Conservation (phyloP, 2,888 invertebrate species). For the Ramazzottius varieornatus region DNA sequence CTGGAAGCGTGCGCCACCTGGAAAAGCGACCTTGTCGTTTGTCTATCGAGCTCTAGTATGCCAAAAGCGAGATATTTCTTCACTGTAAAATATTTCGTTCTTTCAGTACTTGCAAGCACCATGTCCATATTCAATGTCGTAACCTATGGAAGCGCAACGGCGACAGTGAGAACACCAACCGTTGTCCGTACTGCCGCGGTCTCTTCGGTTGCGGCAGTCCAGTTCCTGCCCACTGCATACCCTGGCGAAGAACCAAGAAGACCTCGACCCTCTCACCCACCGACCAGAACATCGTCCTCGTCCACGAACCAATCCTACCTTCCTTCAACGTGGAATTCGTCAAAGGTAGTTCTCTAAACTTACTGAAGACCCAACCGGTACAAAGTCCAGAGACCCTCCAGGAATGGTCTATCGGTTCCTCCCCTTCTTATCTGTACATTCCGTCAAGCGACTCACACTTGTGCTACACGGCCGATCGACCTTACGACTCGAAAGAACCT, state of each 20-base stretch:
- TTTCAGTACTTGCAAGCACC: background rate
- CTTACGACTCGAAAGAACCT: too few relatives aligned
- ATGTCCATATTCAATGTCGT: background rate
- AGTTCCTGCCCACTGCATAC: background rate
- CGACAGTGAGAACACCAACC: background rate
- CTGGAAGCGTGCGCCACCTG: too few relatives aligned
- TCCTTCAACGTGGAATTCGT: background rate
- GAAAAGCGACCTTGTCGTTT: too few relatives aligned
- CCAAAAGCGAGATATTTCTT: background rate
- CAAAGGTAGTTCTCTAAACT: background rate
- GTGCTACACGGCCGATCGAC: too few relatives aligned
- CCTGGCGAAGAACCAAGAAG: background rate
- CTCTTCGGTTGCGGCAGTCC: background rate
- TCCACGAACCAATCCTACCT: background rate
- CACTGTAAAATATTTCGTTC: background rate
- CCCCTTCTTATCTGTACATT: background rate
- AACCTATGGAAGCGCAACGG: constrained; percentile 3
- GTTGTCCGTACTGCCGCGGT: background rate
- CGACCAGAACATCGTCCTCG: background rate
- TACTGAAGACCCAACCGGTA: too few relatives aligned
- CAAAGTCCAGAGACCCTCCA: background rate
- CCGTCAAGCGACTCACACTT: background rate
- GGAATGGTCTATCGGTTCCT: background rate
- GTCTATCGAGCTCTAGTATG: too few relatives aligned
- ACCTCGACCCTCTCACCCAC: background rate